Evolutionary conservation across 35 echinoderm and acorn worm species (phyloP), one percentile per base, ranked within the genome.

Genomic region (Apostichopus californicus): DNA sequence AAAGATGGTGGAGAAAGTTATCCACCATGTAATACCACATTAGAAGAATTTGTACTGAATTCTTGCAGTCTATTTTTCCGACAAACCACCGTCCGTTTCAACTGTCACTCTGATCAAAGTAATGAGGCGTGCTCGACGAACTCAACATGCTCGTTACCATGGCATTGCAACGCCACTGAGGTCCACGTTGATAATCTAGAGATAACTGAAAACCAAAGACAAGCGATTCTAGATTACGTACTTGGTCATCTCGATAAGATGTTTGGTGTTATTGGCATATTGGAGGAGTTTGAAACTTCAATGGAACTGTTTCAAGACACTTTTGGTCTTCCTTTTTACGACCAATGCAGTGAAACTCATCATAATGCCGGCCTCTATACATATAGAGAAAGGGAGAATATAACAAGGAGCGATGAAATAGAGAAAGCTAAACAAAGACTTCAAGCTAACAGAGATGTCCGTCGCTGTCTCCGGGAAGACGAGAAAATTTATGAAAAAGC

Each of bases 61-160:
- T 89, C 86, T 21, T 89, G 86, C 18, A 89, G 86, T 55, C 61
- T 89, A 11, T 89, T 89, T 54, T 89, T 72, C 61, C 57, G 86
- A 24, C 86, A 89, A 73, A 68, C 60, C 8, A 73, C 86, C 18
- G 86, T 89, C 52, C 86, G 68, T 14, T 89, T 89, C 22, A 89
- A 89, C 28, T 89, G 86, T 73, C 20, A 8, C 2, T 18, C 54
- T n/a, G 8, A 4, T 4, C 12, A 10, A 9, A 22, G 26, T 17
- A 75, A 75, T 22, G n/a, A 75, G 6, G 71, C 2, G 1, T 4
- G 26, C 6, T 13, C 58, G 22, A 22, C 14, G 6, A 28, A 87
- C 54, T 20, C 1, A 11, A 46, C 57, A 13, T 87, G 86, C 24
- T 5, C 17, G 3, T 3, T 28, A 2, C 64, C 86, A n/a, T 89